Base-by-base conservation (phyloP, 2,113 vertebrate species). In the Corythornis cristatus region DNA sequence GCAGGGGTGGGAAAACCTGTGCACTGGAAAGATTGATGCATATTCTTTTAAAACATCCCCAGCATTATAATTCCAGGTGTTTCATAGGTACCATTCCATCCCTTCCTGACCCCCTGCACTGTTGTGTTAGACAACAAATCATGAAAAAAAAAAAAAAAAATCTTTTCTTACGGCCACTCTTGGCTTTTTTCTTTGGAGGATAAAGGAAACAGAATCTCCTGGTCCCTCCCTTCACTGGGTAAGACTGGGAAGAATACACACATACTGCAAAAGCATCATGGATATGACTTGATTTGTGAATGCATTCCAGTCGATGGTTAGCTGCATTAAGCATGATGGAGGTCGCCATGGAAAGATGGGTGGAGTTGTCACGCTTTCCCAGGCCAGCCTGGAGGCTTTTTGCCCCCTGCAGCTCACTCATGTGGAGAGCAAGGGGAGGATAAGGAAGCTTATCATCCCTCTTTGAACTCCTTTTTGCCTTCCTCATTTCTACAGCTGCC, bases 51-150 rank as follows among this genome's bases (percentile, higher is more conserved):
- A 23, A 61, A 26, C 15, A 42, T 58, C 23, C 78, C 60, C 0
- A 0, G 5, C 0, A 1, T 1, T 57, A 25, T 23, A 50, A 48
- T 22, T 84, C 46, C 29, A 9, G 31, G 29, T 40, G 15, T 33
- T 54, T 15, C 22, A 15, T 15, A 0, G 0, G 9, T 28, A 5
- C 21, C 0, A 0, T 4, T 33, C 11, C 9, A 31, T 17, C 29
- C 65, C 42, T 61, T 46, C 35, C 43, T 46, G 42, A 53, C 15
- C 14, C 35, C 20, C 0, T 1, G 29, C 33, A 33, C 23, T 37
- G 28, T 43, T 8, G 35, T 1, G 2, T 42, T 54, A 29, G 31
- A 22, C 31, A 28, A 45, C 20, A 50, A 45, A 68, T 25, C 20
- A 15, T 12, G 20, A 17, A 25, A 33, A 65, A 79, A 56, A 5